Evolutionary conservation across 1,140 invertebrate species (phyloP).

Genomic region (Camponotus pennsylvanicus): DNA sequence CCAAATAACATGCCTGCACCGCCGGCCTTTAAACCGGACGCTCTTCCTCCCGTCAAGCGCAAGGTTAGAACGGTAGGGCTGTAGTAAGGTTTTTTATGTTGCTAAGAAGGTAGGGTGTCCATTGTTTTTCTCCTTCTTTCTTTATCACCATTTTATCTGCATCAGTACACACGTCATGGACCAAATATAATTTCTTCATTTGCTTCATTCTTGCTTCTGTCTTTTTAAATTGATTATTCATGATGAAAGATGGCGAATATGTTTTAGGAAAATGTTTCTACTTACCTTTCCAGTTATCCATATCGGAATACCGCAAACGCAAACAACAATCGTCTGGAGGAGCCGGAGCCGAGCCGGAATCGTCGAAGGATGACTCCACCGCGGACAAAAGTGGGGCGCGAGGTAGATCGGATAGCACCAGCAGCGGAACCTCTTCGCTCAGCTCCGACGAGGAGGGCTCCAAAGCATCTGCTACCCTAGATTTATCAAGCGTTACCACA

Average conservation of each 20-base stretch:
- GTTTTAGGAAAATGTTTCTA: slow-evolving; percentile 10
- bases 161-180: background rate
- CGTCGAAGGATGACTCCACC: slow-evolving; percentile 78
- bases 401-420: slow-evolving; percentile 86
- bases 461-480: slow-evolving; percentile 76
- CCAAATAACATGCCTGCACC: slow-evolving; percentile 81
- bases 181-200: background rate
- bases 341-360: slow-evolving; percentile 82
- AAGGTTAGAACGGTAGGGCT: slow-evolving; percentile 84
- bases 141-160: background rate
- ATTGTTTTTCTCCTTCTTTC: background rate
- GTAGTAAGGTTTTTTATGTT: slow-evolving; percentile 68
- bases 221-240: background rate
- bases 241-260: background rate
- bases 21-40: slow-evolving; percentile 74
- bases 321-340: slow-evolving; percentile 86
- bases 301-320: slow-evolving; percentile 90
- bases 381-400: slow-evolving; percentile 81
- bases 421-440: slow-evolving; percentile 85
- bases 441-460: slow-evolving; percentile 86
- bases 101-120: background rate
- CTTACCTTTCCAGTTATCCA: slow-evolving; percentile 87
- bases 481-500: slow-evolving; percentile 79
- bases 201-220: background rate
- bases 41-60: slow-evolving; percentile 83